Evolutionary conservation across 2,113 vertebrate species (phyloP).

Genomic region (Agapornis roseicollis): DNA sequence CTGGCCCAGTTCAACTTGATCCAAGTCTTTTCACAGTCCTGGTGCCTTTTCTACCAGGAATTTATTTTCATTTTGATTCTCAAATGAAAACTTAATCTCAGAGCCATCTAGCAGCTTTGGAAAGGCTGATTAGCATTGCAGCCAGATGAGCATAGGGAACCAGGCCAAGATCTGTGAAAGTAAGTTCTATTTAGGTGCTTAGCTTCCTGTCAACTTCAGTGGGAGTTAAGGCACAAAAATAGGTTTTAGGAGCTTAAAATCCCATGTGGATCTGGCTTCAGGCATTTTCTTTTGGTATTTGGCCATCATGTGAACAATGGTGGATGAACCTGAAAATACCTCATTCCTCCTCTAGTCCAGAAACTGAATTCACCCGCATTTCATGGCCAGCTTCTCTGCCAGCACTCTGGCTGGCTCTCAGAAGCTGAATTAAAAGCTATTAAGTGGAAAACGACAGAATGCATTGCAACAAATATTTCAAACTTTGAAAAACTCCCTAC

Average conservation of each 20-base stretch:
- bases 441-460: background rate
- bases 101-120: background rate
- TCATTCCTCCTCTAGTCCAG: background rate
- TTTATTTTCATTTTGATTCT: background rate
- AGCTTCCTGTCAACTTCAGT: constrained; percentile 18
- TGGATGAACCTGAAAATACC: constrained; percentile 17
- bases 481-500: background rate
- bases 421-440: background rate
- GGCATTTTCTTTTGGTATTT: background rate
- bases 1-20: background rate
- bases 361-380: background rate
- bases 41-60: background rate
- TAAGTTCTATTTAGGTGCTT: constrained; percentile 11
- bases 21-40: background rate
- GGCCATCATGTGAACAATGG: background rate
- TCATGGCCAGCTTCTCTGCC: background rate
- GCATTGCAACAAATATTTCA: background rate
- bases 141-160: background rate
- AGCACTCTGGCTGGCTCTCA: background rate
- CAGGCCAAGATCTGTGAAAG: background rate
- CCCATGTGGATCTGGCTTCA: background rate
- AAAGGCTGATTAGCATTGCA: background rate
- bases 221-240: constrained; percentile 1
- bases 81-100: background rate
- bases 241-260: constrained; percentile 20